Conservation (phyloP, 2,888 invertebrate species). For the Caenorhabditis doughertyi region DNA sequence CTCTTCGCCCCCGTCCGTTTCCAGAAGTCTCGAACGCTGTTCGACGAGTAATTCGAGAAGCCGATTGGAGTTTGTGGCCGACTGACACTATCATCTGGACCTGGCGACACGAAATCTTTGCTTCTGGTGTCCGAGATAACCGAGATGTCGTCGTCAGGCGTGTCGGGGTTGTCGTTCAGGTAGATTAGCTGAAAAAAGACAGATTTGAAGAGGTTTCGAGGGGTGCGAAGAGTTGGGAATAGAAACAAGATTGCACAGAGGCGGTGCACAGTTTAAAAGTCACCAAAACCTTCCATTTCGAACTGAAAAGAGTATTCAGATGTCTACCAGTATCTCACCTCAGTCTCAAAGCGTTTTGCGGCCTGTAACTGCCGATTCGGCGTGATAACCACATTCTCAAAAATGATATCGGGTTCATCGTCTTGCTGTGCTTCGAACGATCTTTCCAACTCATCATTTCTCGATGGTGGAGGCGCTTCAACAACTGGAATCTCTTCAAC, state of each 20-base stretch:
- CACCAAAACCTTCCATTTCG: no score
- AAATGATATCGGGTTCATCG: slow-evolving; percentile 24
- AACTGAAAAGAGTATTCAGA: no score
- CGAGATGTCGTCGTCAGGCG: not conserved
- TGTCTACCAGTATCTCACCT: no score
- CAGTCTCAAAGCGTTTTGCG: slow-evolving; percentile 35
- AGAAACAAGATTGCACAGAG: no score
- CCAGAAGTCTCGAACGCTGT: slow-evolving; percentile 53
- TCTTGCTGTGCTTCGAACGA: slow-evolving; percentile 14
- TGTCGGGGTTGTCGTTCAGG: slow-evolving; percentile 24
- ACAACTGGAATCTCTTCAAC: not conserved
- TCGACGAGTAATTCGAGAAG: slow-evolving; percentile 19
- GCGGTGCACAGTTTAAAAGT: no score
- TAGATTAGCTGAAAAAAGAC: slow-evolving; percentile 42
- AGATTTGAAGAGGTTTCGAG: not conserved
- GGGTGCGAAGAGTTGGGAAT: no score
- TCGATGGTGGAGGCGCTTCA: not conserved
- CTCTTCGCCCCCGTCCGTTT: slow-evolving; percentile 11
- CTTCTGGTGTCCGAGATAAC: not conserved
- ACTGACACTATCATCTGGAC: slow-evolving; percentile 52
- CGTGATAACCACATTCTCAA: slow-evolving; percentile 29
- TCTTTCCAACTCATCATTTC: not conserved
- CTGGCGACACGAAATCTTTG: slow-evolving; percentile 39
- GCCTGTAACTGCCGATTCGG: slow-evolving; percentile 30
- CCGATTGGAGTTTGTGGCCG: not conserved